Conservation (phyloP, 2,113 vertebrate species). For the Saccopteryx leptura region DNA sequence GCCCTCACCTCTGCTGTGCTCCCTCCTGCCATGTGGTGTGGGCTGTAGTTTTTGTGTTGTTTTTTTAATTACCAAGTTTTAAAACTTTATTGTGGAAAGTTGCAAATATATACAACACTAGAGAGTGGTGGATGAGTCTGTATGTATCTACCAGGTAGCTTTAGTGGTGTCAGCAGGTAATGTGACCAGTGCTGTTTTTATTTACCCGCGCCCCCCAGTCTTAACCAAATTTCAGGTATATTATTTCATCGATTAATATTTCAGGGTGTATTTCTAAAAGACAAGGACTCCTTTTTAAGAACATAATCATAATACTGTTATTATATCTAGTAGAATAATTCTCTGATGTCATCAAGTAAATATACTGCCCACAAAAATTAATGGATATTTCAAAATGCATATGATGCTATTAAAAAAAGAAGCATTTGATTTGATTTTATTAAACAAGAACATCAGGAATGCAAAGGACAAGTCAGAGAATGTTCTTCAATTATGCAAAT, state of each 20-base stretch:
- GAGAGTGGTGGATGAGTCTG: background rate
- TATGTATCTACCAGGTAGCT: background rate
- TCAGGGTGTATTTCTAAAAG: conserved; percentile 27
- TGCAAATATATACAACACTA: background rate
- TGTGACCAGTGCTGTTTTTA: background rate
- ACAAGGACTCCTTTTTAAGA: background rate
- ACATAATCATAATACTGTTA: background rate
- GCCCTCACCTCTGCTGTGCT: background rate
- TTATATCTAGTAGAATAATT: background rate
- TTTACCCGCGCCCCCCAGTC: background rate
- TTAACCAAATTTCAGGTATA: background rate
- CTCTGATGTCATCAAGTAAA: background rate
- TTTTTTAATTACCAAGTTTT: background rate
- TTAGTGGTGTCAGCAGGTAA: background rate
- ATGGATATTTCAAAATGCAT: too few species aligned
- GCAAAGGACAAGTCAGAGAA: too few species aligned
- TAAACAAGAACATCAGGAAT: too few species aligned
- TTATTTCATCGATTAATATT: background rate
- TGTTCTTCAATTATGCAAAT: too few species aligned
- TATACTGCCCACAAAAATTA: background rate
- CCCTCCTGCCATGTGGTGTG: background rate
- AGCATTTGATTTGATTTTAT: too few species aligned
- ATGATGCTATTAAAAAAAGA: too few species aligned
- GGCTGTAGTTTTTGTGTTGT: background rate
- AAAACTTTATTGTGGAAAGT: background rate